A percentile compares a stretch with the other conserved stretches of the same genome.
These are phyloP conservation scores for Scaptomyza tumidula DNA, from an alignment of 2,888 invertebrate genomes.

Conservation along the genomic window DNA sequence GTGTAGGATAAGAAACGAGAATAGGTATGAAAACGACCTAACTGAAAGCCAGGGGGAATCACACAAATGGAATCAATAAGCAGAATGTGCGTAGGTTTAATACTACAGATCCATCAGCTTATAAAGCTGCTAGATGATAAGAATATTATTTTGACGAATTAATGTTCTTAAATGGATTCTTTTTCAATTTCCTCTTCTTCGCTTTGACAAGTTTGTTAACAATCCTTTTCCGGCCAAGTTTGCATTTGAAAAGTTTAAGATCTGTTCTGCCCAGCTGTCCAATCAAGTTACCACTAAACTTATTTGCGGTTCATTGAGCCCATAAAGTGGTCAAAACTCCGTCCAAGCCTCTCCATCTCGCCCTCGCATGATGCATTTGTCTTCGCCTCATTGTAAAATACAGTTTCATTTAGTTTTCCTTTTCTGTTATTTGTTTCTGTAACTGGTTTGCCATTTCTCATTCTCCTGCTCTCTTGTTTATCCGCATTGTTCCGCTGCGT, in stretches of 20 bases:
- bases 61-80: constrained; percentile 24
- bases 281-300: constrained; percentile 44
- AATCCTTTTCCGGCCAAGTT: constrained; percentile 1
- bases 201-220: neutral
- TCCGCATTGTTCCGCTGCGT: constrained; percentile 32
- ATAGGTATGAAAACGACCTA: neutral
- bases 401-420: constrained; percentile 14
- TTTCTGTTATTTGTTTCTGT: neutral
- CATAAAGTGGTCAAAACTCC: constrained; percentile 10
- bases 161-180: too few relatives aligned
- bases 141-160: too few relatives aligned
- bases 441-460: constrained; percentile 2
- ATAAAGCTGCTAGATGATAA: neutral
- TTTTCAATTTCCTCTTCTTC: too few relatives aligned
- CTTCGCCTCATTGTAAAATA: constrained; percentile 32
- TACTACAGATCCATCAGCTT: neutral
- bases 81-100: neutral
- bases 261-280: constrained; percentile 23
- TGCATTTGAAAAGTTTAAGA: neutral
- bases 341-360: too few relatives aligned
- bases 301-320: constrained; percentile 49
- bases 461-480: constrained; percentile 20
- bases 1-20: neutral
- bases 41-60: constrained; percentile 14
- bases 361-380: constrained; percentile 50